Evolutionary conservation across 64 coral and sea anemone genomes (phyloP).

Genomic region (Anthopleura sola): DNA sequence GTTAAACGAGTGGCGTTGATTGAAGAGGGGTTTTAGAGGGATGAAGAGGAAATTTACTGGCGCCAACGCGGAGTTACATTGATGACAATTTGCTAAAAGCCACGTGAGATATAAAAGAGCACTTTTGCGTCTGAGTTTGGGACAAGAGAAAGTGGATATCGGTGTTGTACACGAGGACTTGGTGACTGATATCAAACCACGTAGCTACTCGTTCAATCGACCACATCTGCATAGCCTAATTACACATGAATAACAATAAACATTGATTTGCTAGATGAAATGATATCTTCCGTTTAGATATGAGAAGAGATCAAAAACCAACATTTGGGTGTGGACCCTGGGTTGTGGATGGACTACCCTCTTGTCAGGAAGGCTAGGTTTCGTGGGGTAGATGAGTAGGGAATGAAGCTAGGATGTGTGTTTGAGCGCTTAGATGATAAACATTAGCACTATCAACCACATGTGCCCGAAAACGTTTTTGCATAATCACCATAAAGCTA

Average conservation of each 20-base stretch:
- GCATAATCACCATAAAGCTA: constrained; percentile 56
- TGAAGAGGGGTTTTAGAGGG: not conserved
- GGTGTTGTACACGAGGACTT: not conserved
- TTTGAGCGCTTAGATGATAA: constrained; percentile 17
- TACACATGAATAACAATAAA: constrained; percentile 65
- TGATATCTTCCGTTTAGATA: not conserved
- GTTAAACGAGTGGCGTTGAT: not conserved
- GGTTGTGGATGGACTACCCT: not conserved
- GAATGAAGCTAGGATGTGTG: not conserved
- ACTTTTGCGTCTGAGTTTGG: constrained; percentile 21
- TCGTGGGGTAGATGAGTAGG: not conserved
- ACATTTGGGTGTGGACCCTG: constrained; percentile 13
- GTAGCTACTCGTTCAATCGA: not conserved
- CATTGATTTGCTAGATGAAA: constrained; percentile 32
- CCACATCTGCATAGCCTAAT: constrained; percentile 67
- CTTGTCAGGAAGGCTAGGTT: not conserved
- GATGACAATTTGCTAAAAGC: constrained; percentile 4
- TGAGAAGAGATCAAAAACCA: not conserved
- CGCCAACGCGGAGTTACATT: not conserved
- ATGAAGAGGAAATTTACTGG: not conserved
- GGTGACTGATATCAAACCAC: not conserved
- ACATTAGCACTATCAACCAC: constrained; percentile 48
- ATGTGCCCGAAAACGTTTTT: constrained; percentile 64
- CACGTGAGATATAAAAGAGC: constrained; percentile 17
- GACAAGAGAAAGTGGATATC: not conserved